Evolutionary conservation across 2,113 vertebrate genomes (phyloP).

Genomic region (Meles meles): DNA sequence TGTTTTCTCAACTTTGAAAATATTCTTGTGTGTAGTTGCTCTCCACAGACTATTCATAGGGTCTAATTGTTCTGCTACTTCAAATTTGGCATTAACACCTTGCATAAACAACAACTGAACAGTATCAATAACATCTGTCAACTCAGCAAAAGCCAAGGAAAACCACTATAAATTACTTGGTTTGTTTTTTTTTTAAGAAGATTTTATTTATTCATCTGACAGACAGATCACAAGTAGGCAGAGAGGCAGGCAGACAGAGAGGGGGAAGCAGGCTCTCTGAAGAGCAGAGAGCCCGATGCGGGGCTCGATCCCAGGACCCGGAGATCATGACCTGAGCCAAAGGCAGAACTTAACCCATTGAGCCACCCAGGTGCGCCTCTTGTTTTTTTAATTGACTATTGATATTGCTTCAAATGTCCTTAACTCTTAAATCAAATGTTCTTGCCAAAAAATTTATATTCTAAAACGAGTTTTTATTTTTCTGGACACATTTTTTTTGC

Average conservation of each 20-base stretch:
- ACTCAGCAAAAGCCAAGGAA: conserved; percentile 11
- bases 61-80: conserved; percentile 26
- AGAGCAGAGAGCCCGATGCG: no score
- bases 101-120: conserved; percentile 33
- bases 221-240: no score
- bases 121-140: conserved; percentile 49
- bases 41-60: conserved; percentile 25
- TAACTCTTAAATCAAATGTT: conserved; percentile 51
- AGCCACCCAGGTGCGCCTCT: no score
- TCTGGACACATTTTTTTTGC: not conserved
- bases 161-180: conserved; percentile 7
- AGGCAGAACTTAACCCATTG: no score
- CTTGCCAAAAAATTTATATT: conserved; percentile 40
- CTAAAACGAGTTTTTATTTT: conserved; percentile 52
- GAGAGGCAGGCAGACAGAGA: no score
- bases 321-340: no score
- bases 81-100: not conserved
- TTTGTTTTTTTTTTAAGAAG: no score
- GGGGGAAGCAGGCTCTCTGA: no score
- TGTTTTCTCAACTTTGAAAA: conserved; percentile 53
- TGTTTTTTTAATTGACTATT: conserved; percentile 48
- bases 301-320: no score
- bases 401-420: conserved; percentile 36
- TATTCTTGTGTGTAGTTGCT: not conserved
- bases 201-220: no score